Evolutionary conservation across 2,888 invertebrate genomes (phyloP), one percentile per base, ranked within the genome.

Genomic region (Trissonchulus sp.): DNA sequence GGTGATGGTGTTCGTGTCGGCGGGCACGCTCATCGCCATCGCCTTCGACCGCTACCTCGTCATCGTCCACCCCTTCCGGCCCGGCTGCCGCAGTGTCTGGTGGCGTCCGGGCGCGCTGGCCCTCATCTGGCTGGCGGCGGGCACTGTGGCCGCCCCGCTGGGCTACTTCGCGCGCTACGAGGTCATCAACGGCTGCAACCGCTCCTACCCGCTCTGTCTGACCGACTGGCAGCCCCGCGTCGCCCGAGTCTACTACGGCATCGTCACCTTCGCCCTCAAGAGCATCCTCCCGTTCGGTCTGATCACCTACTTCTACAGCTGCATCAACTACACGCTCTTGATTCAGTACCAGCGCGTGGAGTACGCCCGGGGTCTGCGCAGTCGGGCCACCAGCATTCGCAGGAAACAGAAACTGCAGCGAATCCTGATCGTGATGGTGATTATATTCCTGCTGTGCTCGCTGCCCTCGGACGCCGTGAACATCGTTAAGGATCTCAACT

Each of bases 1-100:
- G 37, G 36, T 69, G 23, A 36, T 35, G n/a, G 37, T 69, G 3
- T n/a, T 69, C 8, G 37, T 36, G n/a, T 69, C 36, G 34, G 23
- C 71, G 34, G 23, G 23, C n/a, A 69, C 71, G 36, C 36, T 69
- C 8, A 69, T 37, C 8, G 36, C 36, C 15, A 69, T 69, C 34
- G 71, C 71, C n/a, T n/a, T 69, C 2, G 71, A 69, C 34, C 71
- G 71, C 3, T 69, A 69, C 37, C n/a, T 69, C 3, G 28, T 69
- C 3, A 69, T 69, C 37, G 71, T 69, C 3, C 71, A 36, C n/a
- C 71, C 71, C 28, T 8, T 35, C 28, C 15, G 37, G 34, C 8
- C 8, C 8, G 8, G 8, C 8, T 48, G 8, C 8, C 8, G 23
- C 8, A 48, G 23, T 48, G 8, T 48, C 48, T 8, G 48, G 8